phyloP scores from a whole-genome alignment of 2,888 invertebrate species.

The Fragum whitleyi region DNA sequence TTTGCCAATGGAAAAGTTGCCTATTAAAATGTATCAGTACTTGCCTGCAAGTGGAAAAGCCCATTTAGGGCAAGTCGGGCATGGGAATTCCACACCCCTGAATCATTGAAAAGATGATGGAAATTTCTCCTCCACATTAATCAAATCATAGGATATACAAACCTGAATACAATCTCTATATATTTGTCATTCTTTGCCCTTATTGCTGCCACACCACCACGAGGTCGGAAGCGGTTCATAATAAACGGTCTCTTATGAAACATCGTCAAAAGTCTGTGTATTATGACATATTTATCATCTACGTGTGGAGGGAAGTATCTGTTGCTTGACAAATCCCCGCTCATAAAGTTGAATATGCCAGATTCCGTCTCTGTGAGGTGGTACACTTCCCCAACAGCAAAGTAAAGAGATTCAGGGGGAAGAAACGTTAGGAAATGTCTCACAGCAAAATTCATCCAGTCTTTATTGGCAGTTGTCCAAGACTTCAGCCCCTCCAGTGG shows the following conservation, averaged over 20 bases:
- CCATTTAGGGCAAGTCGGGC: too few species aligned
- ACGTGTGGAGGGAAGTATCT: slow-evolving; percentile 79
- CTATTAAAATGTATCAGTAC: too few species aligned
- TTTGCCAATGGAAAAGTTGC: too few species aligned
- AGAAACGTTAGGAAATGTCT: slow-evolving; percentile 77
- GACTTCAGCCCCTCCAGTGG: slow-evolving; percentile 73
- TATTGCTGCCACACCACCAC: slow-evolving; percentile 79
- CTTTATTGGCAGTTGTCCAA: slow-evolving; percentile 72
- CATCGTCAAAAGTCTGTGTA: slow-evolving; percentile 79
- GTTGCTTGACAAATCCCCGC: slow-evolving; percentile 71
- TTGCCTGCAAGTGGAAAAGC: too few species aligned
- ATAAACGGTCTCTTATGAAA: slow-evolving; percentile 84
- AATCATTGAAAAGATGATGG: too few species aligned
- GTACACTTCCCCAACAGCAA: background rate
- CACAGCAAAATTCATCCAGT: slow-evolving; percentile 76
- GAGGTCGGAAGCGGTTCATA: slow-evolving; percentile 80
- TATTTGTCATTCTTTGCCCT: slow-evolving; percentile 79
- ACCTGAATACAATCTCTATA: slow-evolving; percentile 83
- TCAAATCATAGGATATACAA: too few species aligned
- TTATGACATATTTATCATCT: slow-evolving; percentile 64
- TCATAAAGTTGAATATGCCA: background rate
- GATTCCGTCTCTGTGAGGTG: background rate
- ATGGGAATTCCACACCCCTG: too few species aligned
- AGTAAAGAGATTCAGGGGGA: slow-evolving; percentile 54
- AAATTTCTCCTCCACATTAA: too few species aligned